phyloP scores from a whole-genome alignment of 2,888 invertebrate species.

The Calameuta filiformis region DNA sequence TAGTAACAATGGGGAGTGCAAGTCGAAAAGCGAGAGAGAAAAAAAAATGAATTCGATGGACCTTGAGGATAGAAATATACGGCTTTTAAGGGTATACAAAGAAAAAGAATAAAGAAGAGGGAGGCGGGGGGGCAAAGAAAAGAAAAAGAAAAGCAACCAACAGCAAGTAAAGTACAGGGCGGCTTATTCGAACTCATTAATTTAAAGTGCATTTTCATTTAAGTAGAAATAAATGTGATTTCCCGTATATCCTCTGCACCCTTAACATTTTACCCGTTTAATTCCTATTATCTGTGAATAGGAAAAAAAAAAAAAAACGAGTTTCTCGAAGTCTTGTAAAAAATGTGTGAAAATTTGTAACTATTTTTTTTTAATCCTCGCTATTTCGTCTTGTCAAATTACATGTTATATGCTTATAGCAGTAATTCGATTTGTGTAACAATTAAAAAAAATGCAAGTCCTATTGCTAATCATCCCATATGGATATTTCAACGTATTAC shows the following conservation, averaged over 20 bases:
- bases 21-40: not conserved
- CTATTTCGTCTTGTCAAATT: not conserved
- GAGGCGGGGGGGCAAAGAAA: too few relatives aligned
- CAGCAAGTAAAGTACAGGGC: not conserved
- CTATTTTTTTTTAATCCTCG: not conserved
- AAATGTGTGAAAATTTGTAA: too few relatives aligned
- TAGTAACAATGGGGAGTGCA: not conserved
- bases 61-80: not conserved
- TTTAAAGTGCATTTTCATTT: not conserved
- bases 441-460: too few relatives aligned
- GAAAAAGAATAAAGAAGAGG: not conserved
- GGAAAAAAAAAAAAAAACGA: too few relatives aligned
- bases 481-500: not conserved
- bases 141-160: not conserved
- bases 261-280: not conserved
- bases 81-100: not conserved
- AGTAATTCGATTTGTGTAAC: not conserved
- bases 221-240: not conserved
- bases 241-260: not conserved
- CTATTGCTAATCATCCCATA: not conserved
- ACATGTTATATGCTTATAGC: not conserved
- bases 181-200: slow-evolving; percentile 1
- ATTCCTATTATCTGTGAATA: not conserved
- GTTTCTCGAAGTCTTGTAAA: too few relatives aligned
- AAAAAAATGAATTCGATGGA: not conserved